phyloP scores from a whole-genome alignment of 2,888 invertebrate genomes.

The Yponomeuta sedellus region DNA sequence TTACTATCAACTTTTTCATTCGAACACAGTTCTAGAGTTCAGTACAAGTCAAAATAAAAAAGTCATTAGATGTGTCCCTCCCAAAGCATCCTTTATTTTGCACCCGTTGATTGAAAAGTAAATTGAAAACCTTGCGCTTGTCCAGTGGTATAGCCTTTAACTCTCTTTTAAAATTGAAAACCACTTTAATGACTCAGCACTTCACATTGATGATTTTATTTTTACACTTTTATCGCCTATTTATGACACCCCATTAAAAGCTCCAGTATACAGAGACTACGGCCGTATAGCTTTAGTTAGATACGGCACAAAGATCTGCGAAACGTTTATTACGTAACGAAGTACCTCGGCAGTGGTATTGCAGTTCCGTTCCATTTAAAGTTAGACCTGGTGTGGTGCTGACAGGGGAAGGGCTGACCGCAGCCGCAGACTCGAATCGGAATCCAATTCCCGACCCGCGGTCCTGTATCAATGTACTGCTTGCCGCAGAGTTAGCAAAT shows the following conservation, averaged over 20 bases:
- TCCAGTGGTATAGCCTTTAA: not conserved
- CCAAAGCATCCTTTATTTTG: not conserved
- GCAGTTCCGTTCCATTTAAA: constrained; percentile 12
- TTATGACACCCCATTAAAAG: not conserved
- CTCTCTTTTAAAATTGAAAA: not conserved
- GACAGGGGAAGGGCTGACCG: constrained; percentile 12
- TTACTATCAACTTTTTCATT: too few species aligned
- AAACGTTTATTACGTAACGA: not conserved
- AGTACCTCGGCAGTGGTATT: not conserved
- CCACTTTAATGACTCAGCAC: not conserved
- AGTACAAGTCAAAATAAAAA: not conserved
- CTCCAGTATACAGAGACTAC: not conserved
- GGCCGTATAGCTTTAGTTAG: not conserved
- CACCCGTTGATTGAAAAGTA: constrained; percentile 1
- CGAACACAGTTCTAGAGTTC: not conserved
- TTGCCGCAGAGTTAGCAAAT: constrained; percentile 6
- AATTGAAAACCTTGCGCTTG: not conserved
- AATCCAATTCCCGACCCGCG: constrained; percentile 9
- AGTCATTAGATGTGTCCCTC: too few species aligned
- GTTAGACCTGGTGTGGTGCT: constrained; percentile 4
- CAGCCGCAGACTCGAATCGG: constrained; percentile 4
- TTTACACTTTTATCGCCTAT: not conserved
- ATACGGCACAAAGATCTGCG: not conserved
- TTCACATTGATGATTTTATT: not conserved
- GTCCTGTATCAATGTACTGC: not conserved